Conservation (phyloP, 2,113 vertebrate species). For the Cheilinus undulatus region DNA sequence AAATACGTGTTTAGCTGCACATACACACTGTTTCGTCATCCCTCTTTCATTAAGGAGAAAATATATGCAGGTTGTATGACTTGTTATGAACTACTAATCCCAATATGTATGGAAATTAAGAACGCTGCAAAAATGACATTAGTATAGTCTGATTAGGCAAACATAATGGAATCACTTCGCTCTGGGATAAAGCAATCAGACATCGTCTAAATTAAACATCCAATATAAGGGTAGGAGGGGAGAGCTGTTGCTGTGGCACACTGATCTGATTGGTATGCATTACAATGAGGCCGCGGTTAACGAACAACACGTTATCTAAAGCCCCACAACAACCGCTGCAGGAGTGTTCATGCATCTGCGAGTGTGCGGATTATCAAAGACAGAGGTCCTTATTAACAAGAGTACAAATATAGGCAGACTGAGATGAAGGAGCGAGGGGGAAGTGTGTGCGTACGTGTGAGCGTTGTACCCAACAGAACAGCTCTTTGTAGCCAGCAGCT, state of each 20-base stretch:
- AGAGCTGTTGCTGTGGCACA: neutral
- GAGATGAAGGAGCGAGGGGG: neutral
- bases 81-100: slow-evolving; percentile 56
- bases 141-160: slow-evolving; percentile 65
- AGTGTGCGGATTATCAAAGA: slow-evolving; percentile 45
- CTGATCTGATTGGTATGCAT: slow-evolving; percentile 59
- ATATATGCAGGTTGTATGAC: slow-evolving; percentile 4
- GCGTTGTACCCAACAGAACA: neutral
- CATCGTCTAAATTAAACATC: slow-evolving; percentile 74
- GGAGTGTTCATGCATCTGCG: neutral
- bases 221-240: slow-evolving; percentile 16
- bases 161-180: slow-evolving; percentile 70
- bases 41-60: slow-evolving; percentile 34
- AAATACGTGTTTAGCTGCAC: neutral
- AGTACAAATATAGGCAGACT: slow-evolving; percentile 42
- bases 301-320: slow-evolving; percentile 44
- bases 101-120: slow-evolving; percentile 73
- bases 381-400: slow-evolving; percentile 58
- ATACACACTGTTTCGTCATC: slow-evolving; percentile 28
- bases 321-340: slow-evolving; percentile 6
- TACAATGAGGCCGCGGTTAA: slow-evolving; percentile 35
- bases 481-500: slow-evolving; percentile 9
- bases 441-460: slow-evolving; percentile 7
- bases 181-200: slow-evolving; percentile 70
- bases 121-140: slow-evolving; percentile 60